Evolutionary conservation across 30 jellyfish, hydroid and myxozoan species (phyloP), one percentile per base, ranked within the genome.

Genomic region (Aurelia coerulea): DNA sequence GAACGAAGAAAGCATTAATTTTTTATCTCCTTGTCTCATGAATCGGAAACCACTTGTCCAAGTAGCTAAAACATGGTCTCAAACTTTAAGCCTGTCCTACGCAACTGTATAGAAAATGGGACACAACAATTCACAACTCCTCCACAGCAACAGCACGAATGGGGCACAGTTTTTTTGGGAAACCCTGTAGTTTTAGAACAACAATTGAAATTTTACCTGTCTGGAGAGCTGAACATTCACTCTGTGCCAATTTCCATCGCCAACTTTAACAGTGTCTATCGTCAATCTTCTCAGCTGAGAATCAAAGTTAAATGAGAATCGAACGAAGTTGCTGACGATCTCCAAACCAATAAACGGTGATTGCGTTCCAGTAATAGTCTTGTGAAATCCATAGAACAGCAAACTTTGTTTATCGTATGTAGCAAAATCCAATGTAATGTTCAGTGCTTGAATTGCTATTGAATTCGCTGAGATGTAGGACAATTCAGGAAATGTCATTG

Each of bases 181-280:
- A 46, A 9, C 14, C 13, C 1, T 6, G 14, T 46, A 9, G 56
- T 46, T 7, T 46, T 9, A 9, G 56, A 46, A 41, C 16, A 54
- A 5, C 1, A 37, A 12, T 14, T 9, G 12, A 10, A 9, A 19
- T 76, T 87, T 19, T 52, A 88, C 96, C 88, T 54, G 34, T 37
- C 78, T 73, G 59, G 96, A 77, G 0, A 88, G 86, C 58, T 16
- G 29, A 54, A 71, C 84, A 10, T 67, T 63, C 1, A 73, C 88
- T 23, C 72, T 15, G 29, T 88, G 96, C 96, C 96, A 88, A 59
- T 71, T 33, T 5, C 96, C 90, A 71, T 88, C 80, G 1, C 76
- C 75, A 52, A 81, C 83, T 19, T 64, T 62, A 42, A 73, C 77
- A 10, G 84, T 15, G 2, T 78, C 93, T 29, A 75, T 33, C 5